Conservation (phyloP, 2,113 vertebrate species). For the Australoheros scitulus region DNA sequence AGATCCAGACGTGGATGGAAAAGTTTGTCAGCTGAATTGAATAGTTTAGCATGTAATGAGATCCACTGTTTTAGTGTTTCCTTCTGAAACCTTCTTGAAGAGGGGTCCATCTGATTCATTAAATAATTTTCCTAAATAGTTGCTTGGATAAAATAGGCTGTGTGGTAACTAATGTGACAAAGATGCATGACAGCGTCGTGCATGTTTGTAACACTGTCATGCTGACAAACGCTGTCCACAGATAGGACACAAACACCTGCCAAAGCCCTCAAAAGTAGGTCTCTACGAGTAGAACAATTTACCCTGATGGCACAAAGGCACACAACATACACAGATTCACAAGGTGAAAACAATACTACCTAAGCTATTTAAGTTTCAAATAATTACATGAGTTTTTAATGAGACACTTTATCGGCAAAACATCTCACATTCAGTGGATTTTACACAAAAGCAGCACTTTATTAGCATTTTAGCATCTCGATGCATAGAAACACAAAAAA, state of each 20-base stretch:
- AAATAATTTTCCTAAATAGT: conserved; percentile 14
- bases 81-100: conserved; percentile 46
- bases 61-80: conserved; percentile 51
- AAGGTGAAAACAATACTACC: neutral
- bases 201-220: neutral
- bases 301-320: neutral
- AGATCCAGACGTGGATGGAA: conserved; percentile 80
- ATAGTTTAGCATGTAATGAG: conserved; percentile 62
- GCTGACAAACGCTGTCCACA: neutral
- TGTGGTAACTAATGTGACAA: neutral
- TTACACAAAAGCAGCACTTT: neutral
- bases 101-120: conserved; percentile 10
- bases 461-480: neutral
- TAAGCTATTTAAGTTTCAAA: neutral
- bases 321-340: neutral
- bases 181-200: neutral
- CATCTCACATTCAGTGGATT: neutral
- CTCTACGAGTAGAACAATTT: neutral
- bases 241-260: neutral
- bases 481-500: neutral
- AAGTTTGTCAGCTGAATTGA: conserved; percentile 72
- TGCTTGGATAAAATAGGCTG: conserved; percentile 12
- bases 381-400: neutral
- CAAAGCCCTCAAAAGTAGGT: neutral
- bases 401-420: neutral